Base-by-base conservation (phyloP, 1,140 invertebrate genomes). In the Drosophila hydei region DNA sequence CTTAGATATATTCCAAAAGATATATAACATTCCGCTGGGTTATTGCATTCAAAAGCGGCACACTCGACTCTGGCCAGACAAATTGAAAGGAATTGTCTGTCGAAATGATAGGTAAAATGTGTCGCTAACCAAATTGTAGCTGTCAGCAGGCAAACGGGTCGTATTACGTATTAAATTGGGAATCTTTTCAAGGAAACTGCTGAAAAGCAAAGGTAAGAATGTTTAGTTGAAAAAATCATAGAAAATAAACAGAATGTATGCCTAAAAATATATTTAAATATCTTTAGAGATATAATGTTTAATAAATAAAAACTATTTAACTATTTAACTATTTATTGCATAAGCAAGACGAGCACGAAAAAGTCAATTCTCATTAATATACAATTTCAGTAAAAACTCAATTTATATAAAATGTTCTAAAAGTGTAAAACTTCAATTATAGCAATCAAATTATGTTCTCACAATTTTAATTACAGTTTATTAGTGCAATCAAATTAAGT, bases 71-170 rank as follows among this genome's bases (percentile, higher is more conserved):
- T 36, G 23, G 14, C 18, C 16, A 25, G 16, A 38, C 48, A 64
- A 71, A 71, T 71, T 71, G 68, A 56, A 71, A 56, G 50, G 61
- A 65, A 71, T 71, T 71, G 61, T 64, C 43, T 71, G 68, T 51
- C 45, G 36, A 51, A 18, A 47, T 38, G 38, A 42, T 42, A 40
- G 11, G 40, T 7, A 30, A 47, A 14, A 42, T 62, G 54, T 72
- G 54, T 59, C 51, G 36, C 33, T 25, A 72, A 59, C 48, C 62
- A 67, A 72, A 68, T 68, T 72, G 70, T 61, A 50, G 55, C 50
- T 68, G 56, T 72, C 70, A 68, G 42, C 18, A 18, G 30, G 30
- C 9, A 12, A 47, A 55, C 47, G 61, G 50, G 12, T 67, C 27
- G 21, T 56, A 16, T 58, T 36, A 56, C 27, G 27, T 30, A 43